A percentile compares a stretch with the other conserved stretches of the same genome.
phyloP scores from a whole-genome alignment of 2,113 vertebrate species.

The Tenrec ecaudatus region DNA sequence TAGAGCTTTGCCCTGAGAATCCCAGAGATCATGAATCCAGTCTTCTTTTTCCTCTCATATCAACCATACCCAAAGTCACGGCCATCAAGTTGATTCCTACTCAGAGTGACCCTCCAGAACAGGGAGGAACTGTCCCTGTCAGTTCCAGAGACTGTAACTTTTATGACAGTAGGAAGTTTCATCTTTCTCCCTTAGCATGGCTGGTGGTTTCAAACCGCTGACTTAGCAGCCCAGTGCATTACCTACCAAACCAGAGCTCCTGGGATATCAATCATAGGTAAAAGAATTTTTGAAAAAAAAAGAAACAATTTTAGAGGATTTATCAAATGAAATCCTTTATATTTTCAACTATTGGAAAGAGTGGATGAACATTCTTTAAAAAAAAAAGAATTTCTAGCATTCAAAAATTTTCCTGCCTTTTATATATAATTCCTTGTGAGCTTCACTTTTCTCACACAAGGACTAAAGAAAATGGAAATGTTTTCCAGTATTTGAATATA shows the following conservation, averaged over 20 bases:
- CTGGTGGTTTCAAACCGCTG: too few relatives aligned
- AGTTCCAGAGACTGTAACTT: too few relatives aligned
- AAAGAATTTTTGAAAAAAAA: background rate
- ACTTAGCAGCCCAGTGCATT: too few relatives aligned
- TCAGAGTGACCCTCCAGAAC: too few relatives aligned
- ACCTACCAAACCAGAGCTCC: too few relatives aligned
- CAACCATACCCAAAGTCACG: too few relatives aligned
- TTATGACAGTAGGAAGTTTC: too few relatives aligned
- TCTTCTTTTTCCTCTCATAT: background rate
- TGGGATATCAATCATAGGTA: background rate
- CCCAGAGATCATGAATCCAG: background rate
- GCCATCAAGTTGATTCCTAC: too few relatives aligned
- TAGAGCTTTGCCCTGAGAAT: background rate
- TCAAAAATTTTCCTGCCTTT: background rate
- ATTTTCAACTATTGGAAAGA: background rate
- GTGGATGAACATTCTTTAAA: background rate
- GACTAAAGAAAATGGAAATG: background rate
- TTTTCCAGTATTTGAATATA: background rate
- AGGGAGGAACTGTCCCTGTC: too few relatives aligned
- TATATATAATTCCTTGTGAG: background rate
- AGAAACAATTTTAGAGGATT: background rate
- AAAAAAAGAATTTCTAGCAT: background rate
- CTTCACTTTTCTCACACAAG: background rate
- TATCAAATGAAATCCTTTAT: background rate
- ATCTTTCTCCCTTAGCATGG: too few relatives aligned